phyloP scores from a whole-genome alignment of 2,113 vertebrate species.

The Myiagra hebetior region DNA sequence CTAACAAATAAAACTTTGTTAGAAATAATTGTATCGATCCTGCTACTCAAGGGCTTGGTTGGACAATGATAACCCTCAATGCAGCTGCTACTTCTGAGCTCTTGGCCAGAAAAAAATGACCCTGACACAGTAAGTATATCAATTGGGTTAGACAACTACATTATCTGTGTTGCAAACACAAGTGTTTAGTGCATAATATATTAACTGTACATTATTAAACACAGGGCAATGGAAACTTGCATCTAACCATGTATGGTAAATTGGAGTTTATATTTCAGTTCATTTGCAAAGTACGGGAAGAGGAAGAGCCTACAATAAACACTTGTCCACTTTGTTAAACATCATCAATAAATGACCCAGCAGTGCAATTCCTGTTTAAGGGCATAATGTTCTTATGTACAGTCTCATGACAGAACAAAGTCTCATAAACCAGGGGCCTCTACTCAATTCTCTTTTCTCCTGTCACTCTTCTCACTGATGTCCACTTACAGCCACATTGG shows the following conservation, averaged over 20 bases:
- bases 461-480: background rate
- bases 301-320: constrained; percentile 42
- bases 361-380: background rate
- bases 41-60: background rate
- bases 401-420: background rate
- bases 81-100: background rate
- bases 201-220: background rate
- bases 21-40: background rate
- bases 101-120: background rate
- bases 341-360: constrained; percentile 23
- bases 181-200: constrained; percentile 9
- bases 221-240: background rate
- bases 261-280: background rate
- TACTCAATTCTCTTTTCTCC: background rate
- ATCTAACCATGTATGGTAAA: background rate
- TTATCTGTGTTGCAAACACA: background rate
- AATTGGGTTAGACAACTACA: background rate
- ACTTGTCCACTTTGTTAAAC: constrained; percentile 47
- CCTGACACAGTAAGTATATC: background rate
- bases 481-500: background rate
- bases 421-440: background rate
- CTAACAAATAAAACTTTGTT: background rate
- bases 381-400: background rate
- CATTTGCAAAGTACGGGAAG: background rate
- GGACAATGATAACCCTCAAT: background rate